These are phyloP conservation scores for Pyralis farinalis DNA, from an alignment of 2,888 invertebrate species.

Conservation along the genomic window DNA sequence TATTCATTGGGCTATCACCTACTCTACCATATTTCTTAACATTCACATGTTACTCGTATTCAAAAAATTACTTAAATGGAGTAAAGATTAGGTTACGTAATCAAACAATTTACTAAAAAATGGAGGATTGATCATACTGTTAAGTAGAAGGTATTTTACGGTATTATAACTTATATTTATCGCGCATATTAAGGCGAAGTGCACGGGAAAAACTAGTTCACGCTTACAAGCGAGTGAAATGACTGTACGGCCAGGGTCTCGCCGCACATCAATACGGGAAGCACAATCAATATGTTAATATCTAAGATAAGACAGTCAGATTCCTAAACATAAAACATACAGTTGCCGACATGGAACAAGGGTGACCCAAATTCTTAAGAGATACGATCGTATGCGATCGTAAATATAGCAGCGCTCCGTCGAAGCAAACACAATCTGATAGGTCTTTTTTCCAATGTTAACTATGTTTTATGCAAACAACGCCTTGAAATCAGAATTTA, in stretches of 20 bases:
- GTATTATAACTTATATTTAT: slow-evolving; percentile 53
- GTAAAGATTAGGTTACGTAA: slow-evolving; percentile 37
- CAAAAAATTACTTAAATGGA: slow-evolving; percentile 32
- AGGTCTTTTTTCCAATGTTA: slow-evolving; percentile 43
- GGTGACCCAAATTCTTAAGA: slow-evolving; percentile 58
- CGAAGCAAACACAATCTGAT: slow-evolving; percentile 43
- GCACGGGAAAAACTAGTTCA: slow-evolving; percentile 45
- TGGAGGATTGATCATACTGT: slow-evolving; percentile 33
- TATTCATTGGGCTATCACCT: too few species aligned
- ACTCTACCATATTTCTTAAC: slow-evolving; percentile 6
- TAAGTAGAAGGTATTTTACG: slow-evolving; percentile 50
- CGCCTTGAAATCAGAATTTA: slow-evolving; percentile 11
- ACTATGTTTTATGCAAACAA: slow-evolving; percentile 45
- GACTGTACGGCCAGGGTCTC: slow-evolving; percentile 32
- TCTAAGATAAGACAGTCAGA: slow-evolving; percentile 69
- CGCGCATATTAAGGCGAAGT: slow-evolving; percentile 38
- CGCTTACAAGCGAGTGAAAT: slow-evolving; percentile 24
- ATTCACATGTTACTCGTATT: neutral
- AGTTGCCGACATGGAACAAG: slow-evolving; percentile 57
- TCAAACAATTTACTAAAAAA: slow-evolving; percentile 47
- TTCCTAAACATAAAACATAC: slow-evolving; percentile 59
- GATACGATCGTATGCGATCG: slow-evolving; percentile 66
- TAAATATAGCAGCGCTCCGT: slow-evolving; percentile 50
- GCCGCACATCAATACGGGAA: slow-evolving; percentile 66
- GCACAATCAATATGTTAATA: slow-evolving; percentile 77